phyloP scores from a whole-genome alignment of 2,888 invertebrate genomes.

The Eudasyphora cyanicolor region DNA sequence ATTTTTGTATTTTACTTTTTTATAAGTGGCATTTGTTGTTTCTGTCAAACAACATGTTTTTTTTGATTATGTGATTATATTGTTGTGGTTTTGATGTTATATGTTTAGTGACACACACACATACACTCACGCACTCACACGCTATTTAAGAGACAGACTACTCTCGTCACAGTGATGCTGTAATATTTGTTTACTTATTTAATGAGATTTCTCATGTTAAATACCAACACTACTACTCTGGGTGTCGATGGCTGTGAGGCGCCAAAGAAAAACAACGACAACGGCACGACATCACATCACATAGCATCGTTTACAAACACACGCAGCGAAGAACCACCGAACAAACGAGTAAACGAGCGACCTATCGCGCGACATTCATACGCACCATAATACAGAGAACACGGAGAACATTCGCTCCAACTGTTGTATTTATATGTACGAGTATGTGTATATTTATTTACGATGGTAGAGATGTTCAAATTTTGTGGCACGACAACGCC shows the following conservation, averaged over 20 bases:
- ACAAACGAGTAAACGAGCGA: background rate
- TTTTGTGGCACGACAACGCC: conserved; percentile 7
- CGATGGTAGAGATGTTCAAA: background rate
- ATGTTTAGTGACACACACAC: background rate
- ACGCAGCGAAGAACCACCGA: too few relatives aligned
- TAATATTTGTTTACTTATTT: conserved; percentile 26
- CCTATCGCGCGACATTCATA: background rate
- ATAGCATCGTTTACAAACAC: background rate
- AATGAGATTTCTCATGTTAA: background rate
- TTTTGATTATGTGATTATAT: background rate
- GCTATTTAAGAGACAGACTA: background rate
- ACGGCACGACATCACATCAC: too few relatives aligned
- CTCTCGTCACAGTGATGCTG: background rate
- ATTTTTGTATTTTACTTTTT: background rate
- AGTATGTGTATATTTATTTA: background rate
- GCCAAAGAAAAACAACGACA: background rate
- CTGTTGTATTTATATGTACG: background rate
- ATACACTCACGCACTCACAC: background rate
- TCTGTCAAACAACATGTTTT: background rate
- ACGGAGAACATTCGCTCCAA: background rate
- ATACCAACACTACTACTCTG: background rate
- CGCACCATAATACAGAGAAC: background rate
- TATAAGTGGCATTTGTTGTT: background rate
- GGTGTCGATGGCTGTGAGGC: background rate
- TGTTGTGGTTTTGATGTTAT: background rate